These are phyloP conservation scores for Chondrilla cf. caribensis DNA, from an alignment of 37 sponge, comb jelly and placozoan genomes.

Conservation along the genomic window DNA sequence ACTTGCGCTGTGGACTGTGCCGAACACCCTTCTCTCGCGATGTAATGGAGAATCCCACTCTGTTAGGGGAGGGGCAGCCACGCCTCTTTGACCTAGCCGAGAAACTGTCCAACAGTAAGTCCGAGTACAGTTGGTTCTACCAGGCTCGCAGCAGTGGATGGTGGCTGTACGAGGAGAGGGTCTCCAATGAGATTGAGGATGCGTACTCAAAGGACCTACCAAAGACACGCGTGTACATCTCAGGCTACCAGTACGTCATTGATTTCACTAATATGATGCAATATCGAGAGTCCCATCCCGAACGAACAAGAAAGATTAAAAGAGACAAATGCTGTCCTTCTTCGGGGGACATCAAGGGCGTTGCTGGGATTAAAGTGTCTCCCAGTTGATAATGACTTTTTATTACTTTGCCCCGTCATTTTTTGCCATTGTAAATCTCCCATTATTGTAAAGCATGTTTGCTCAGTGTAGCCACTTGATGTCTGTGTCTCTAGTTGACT, in stretches of 20 bases:
- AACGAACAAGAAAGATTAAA: constrained; percentile 55
- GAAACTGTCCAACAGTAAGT: neutral
- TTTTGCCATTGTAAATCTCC: too few relatives aligned
- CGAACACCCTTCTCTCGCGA: constrained; percentile 58
- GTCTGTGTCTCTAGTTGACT: too few relatives aligned
- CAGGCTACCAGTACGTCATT: constrained; percentile 73
- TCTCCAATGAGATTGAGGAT: constrained; percentile 63
- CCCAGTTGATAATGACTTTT: too few relatives aligned
- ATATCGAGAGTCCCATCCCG: constrained; percentile 50
- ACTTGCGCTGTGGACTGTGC: constrained; percentile 72
- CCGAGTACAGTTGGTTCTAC: constrained; percentile 63
- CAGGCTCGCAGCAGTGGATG: constrained; percentile 81
- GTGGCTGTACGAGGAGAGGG: constrained; percentile 88
- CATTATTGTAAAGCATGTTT: too few relatives aligned
- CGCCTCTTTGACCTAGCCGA: neutral
- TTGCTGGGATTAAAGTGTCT: constrained; percentile 56
- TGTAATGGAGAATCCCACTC: constrained; percentile 42
- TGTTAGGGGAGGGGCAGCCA: constrained; percentile 29
- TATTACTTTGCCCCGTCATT: too few relatives aligned
- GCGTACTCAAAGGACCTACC: constrained; percentile 22
- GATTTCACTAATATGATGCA: constrained; percentile 76
- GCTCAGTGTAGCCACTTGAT: too few relatives aligned
- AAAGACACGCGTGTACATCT: constrained; percentile 44
- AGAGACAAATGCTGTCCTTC: constrained; percentile 29
- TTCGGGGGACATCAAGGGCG: constrained; percentile 44